phyloP scores from a whole-genome alignment of 2,113 vertebrate genomes.

The Pollimyrus isidori region DNA sequence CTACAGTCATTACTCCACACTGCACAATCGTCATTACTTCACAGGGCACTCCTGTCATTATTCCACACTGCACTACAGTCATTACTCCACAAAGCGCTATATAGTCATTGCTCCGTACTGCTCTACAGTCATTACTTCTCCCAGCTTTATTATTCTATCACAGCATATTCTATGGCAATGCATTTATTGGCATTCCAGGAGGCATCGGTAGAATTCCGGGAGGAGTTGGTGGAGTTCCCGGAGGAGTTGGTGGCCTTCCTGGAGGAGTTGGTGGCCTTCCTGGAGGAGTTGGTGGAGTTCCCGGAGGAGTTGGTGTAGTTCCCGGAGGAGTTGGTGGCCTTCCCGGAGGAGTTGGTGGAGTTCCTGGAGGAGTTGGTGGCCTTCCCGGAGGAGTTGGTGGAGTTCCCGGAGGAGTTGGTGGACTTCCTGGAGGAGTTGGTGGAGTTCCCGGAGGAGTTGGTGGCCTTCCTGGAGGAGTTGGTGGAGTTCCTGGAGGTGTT shows the following conservation, averaged over 20 bases:
- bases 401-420: neutral
- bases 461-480: neutral
- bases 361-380: neutral
- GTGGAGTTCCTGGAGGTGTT: neutral
- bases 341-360: neutral
- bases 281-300: neutral
- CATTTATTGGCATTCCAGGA: constrained; percentile 21
- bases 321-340: neutral
- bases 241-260: neutral
- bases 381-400: constrained; percentile 8
- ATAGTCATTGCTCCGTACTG: neutral
- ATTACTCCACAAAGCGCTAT: neutral
- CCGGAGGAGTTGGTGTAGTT: no score
- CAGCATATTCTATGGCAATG: neutral
- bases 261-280: neutral
- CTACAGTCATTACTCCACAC: no score
- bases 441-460: neutral
- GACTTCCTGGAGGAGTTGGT: neutral
- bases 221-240: no score
- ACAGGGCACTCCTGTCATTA: no score
- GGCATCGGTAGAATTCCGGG: constrained; percentile 14
- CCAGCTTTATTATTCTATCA: neutral
- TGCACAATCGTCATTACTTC: no score
- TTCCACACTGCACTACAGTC: no score
- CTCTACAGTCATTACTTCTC: neutral